phyloP scores from a whole-genome alignment of 2,888 invertebrate species.

The Megaustenia siamemsis region DNA sequence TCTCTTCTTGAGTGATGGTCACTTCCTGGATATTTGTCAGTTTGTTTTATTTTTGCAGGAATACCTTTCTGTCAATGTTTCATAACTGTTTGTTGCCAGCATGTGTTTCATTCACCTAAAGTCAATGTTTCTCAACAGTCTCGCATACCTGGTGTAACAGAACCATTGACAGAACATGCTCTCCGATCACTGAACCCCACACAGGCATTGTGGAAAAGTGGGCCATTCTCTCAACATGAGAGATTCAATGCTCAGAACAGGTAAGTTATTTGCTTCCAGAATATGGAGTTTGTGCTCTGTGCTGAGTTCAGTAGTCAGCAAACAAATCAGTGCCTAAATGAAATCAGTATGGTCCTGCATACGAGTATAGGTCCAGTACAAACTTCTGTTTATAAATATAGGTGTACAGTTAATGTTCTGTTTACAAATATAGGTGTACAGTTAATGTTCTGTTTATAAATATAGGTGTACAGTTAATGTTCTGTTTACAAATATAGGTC shows the following conservation, averaged over 20 bases:
- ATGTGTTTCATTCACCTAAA: no score
- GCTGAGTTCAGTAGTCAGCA: no score
- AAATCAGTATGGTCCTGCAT: no score
- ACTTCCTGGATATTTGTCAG: no score
- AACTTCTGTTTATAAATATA: background rate
- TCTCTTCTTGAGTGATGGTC: no score
- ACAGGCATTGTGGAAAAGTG: slow-evolving; percentile 92
- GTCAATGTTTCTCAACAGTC: slow-evolving; percentile 34
- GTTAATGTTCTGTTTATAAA: background rate
- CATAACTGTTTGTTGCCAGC: no score
- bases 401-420: background rate
- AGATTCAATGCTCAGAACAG: slow-evolving; percentile 94
- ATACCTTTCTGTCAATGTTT: no score
- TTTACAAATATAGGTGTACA: background rate
- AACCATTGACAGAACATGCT: slow-evolving; percentile 91
- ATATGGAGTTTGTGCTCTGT: no score
- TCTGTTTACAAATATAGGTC: background rate
- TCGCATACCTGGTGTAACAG: slow-evolving; percentile 79
- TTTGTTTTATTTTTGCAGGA: no score
- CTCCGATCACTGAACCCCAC: slow-evolving; percentile 92
- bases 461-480: background rate
- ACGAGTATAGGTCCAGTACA: no score
- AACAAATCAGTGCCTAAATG: no score
- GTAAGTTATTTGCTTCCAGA: slow-evolving; percentile 59
- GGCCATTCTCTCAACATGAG: slow-evolving; percentile 93